phyloP scores from a whole-genome alignment of 2,888 invertebrate genomes.

The Acleris holmiana region DNA sequence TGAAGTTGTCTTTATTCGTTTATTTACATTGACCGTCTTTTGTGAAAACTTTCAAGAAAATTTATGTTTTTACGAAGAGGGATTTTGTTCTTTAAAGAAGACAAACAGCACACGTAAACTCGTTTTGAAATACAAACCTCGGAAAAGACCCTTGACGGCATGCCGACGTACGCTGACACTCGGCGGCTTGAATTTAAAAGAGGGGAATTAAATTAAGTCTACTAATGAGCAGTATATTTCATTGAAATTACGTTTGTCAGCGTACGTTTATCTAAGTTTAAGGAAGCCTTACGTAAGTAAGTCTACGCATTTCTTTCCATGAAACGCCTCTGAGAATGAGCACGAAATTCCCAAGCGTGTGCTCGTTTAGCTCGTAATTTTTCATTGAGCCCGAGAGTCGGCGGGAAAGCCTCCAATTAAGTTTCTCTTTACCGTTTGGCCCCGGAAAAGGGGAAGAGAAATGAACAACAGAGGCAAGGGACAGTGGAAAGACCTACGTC shows the following conservation, averaged over 20 bases:
- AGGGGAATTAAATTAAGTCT: conserved; percentile 39
- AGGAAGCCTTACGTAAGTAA: conserved; percentile 61
- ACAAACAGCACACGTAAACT: conserved; percentile 12
- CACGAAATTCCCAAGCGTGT: conserved; percentile 77
- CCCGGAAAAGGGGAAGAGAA: conserved; percentile 76
- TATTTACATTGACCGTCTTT: background rate
- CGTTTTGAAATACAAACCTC: conserved; percentile 16
- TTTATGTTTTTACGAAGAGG: background rate
- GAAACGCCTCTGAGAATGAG: conserved; percentile 65
- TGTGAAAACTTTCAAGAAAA: background rate
- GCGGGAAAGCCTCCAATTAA: conserved; percentile 82
- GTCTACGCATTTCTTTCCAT: conserved; percentile 69
- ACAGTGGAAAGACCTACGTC: conserved; percentile 59
- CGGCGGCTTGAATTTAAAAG: conserved; percentile 36
- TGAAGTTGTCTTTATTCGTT: background rate
- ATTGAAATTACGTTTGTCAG: conserved; percentile 71
- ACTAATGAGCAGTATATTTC: conserved; percentile 63
- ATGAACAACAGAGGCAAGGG: conserved; percentile 76
- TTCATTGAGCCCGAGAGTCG: conserved; percentile 82
- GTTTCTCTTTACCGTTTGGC: conserved; percentile 82
- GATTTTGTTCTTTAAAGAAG: background rate
- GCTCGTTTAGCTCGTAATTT: conserved; percentile 83
- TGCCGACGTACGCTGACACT: conserved; percentile 25
- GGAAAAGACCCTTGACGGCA: conserved; percentile 24
- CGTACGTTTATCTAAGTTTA: conserved; percentile 71